A percentile compares a stretch with the other conserved stretches of the same genome.
These are phyloP conservation scores for Parapristionchus giblindavisi DNA, from an alignment of 2,888 invertebrate genomes.

Conservation along the genomic window DNA sequence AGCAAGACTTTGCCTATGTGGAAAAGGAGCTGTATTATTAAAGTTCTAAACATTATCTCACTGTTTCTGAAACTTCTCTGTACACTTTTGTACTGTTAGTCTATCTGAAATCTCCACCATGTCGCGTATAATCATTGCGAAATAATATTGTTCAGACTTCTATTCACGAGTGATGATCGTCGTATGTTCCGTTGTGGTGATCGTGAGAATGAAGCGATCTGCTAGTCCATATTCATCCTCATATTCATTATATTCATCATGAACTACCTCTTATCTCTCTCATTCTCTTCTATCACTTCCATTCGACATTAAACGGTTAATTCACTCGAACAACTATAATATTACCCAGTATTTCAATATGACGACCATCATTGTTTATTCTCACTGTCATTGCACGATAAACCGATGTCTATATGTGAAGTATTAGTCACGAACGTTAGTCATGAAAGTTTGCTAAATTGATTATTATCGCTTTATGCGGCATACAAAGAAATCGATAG, in stretches of 20 bases:
- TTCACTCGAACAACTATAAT: too few species aligned
- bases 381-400: too few species aligned
- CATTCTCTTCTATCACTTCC: neutral
- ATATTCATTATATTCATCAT: neutral
- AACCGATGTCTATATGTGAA: too few species aligned
- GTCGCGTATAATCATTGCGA: neutral
- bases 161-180: conserved; percentile 42
- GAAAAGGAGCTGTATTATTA: neutral
- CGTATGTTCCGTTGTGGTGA: conserved; percentile 40
- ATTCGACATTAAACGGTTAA: neutral
- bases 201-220: neutral
- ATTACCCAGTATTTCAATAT: too few species aligned
- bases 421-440: too few species aligned
- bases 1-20: neutral
- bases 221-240: neutral
- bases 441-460: too few species aligned
- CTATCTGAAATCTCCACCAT: neutral
- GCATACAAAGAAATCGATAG: too few species aligned
- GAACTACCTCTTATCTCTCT: neutral
- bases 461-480: too few species aligned
- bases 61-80: too few species aligned
- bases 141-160: conserved; percentile 34
- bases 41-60: too few species aligned
- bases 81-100: too few species aligned
- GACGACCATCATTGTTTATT: too few species aligned